A percentile compares a stretch with the other conserved stretches of the same genome.
These are phyloP conservation scores for Scartelaos histophorus DNA, from an alignment of 2,113 vertebrate species.

Conservation along the genomic window DNA sequence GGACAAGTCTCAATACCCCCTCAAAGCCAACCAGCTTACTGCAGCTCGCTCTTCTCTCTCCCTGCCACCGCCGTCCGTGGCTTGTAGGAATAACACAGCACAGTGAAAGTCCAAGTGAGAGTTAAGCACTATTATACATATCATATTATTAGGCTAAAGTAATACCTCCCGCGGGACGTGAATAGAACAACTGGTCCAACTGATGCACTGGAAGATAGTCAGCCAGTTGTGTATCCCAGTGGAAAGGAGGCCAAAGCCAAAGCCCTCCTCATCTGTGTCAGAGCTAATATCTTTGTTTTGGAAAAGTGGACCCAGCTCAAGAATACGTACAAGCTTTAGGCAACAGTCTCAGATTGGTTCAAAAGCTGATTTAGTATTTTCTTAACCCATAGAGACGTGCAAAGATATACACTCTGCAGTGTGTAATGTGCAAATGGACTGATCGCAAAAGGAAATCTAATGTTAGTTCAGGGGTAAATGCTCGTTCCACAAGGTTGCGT, in stretches of 20 bases:
- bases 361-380: slow-evolving; percentile 15
- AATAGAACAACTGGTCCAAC: slow-evolving; percentile 55
- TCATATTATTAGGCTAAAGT: slow-evolving; percentile 66
- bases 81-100: slow-evolving; percentile 43
- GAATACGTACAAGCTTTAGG: slow-evolving; percentile 35
- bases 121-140: slow-evolving; percentile 54
- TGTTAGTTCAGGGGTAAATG: not conserved
- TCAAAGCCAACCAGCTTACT: slow-evolving; percentile 38
- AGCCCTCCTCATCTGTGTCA: slow-evolving; percentile 55
- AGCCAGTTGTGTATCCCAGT: slow-evolving; percentile 61
- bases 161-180: slow-evolving; percentile 61
- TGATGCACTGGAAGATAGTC: slow-evolving; percentile 70
- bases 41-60: slow-evolving; percentile 25
- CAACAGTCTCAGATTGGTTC: slow-evolving; percentile 20
- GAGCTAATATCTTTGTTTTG: slow-evolving; percentile 64
- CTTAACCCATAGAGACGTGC: not conserved
- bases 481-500: not conserved
- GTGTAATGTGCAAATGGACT: not conserved
- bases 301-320: slow-evolving; percentile 49
- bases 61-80: slow-evolving; percentile 37
- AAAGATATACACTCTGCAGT: not conserved
- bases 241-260: slow-evolving; percentile 57
- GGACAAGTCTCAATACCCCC: slow-evolving; percentile 53
- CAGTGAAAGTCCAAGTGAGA: slow-evolving; percentile 52
- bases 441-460: too few species aligned